Percentiles rank a stretch among this genome's conserved stretches.
These are phyloP conservation scores for Ibidorhyncha struthersii DNA, from an alignment of 2,113 vertebrate species.

Conservation along the genomic window DNA sequence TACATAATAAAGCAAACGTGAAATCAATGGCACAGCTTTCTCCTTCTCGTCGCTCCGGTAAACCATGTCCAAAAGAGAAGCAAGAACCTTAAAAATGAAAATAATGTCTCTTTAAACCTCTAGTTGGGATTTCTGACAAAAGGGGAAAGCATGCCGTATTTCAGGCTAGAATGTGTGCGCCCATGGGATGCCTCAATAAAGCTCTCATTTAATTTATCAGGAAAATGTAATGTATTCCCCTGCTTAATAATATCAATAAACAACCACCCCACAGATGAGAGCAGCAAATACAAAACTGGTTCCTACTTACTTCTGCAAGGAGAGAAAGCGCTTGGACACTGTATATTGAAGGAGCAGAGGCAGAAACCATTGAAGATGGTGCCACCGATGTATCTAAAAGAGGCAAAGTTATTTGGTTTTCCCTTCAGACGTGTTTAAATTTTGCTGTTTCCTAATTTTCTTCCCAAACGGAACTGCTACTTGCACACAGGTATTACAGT, in stretches of 20 bases:
- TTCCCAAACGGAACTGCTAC: background rate
- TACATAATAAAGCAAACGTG: constrained; percentile 93
- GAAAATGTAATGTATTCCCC: background rate
- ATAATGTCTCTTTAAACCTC: background rate
- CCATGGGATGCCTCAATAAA: background rate
- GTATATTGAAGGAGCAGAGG: constrained; percentile 92
- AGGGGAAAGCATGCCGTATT: background rate
- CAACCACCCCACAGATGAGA: background rate
- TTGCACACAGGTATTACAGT: background rate
- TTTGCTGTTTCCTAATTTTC: background rate
- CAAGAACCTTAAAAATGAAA: constrained; percentile 79
- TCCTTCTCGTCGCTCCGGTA: constrained; percentile 98
- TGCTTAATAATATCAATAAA: background rate
- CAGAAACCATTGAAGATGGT: constrained; percentile 89
- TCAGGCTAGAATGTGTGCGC: background rate
- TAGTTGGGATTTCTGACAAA: background rate
- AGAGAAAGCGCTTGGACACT: constrained; percentile 95
- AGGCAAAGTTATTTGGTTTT: background rate
- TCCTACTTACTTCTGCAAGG: constrained; percentile 87
- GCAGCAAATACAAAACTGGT: background rate
- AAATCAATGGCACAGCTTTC: constrained; percentile 92
- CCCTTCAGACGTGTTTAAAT: background rate
- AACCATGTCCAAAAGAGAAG: constrained; percentile 94
- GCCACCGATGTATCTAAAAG: constrained; percentile 77
- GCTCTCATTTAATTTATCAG: background rate